Percentiles rank a stretch among this genome's conserved stretches.
These are phyloP conservation scores for Spinibarbus caldwelli DNA, from an alignment of 2,797 vertebrate genomes.

Conservation along the genomic window DNA sequence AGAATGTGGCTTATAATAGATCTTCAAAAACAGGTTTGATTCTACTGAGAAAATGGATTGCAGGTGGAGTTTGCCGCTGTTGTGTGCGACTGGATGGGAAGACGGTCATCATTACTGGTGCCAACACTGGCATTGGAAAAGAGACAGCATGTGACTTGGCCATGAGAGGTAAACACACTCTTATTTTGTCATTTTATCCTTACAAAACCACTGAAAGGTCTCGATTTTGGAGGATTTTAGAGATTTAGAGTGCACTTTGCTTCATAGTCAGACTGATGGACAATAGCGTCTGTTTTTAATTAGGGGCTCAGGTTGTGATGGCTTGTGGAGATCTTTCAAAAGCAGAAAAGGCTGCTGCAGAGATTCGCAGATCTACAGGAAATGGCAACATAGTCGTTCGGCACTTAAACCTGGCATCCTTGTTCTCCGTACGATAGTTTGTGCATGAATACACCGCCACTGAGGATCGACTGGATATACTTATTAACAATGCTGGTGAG, in stretches of 20 bases:
- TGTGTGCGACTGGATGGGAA: slow-evolving; percentile 76
- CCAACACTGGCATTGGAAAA: slow-evolving; percentile 86
- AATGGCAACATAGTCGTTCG: slow-evolving; percentile 63
- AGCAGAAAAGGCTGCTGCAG: slow-evolving; percentile 60
- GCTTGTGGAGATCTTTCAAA: slow-evolving; percentile 65
- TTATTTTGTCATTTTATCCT: not conserved
- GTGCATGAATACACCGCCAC: slow-evolving; percentile 46
- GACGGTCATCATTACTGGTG: slow-evolving; percentile 82
- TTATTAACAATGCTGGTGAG: slow-evolving; percentile 70
- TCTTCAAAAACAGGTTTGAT: slow-evolving; percentile 57
- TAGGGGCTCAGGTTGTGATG: slow-evolving; percentile 68
- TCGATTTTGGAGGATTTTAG: not conserved
- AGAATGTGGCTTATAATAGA: not conserved
- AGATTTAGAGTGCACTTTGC: not conserved
- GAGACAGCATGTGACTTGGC: slow-evolving; percentile 83
- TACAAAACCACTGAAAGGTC: not conserved
- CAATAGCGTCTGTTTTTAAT: not conserved
- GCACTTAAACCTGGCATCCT: slow-evolving; percentile 64
- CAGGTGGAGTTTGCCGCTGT: slow-evolving; percentile 77
- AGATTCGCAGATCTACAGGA: slow-evolving; percentile 61
- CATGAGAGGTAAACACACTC: slow-evolving; percentile 72
- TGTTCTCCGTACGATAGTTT: slow-evolving; percentile 63
- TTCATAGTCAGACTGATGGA: not conserved
- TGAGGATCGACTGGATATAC: slow-evolving; percentile 63
- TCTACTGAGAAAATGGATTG: slow-evolving; percentile 75